Base-by-base conservation (phyloP, 2,888 invertebrate genomes). In the Ecliptopera silaceata region DNA sequence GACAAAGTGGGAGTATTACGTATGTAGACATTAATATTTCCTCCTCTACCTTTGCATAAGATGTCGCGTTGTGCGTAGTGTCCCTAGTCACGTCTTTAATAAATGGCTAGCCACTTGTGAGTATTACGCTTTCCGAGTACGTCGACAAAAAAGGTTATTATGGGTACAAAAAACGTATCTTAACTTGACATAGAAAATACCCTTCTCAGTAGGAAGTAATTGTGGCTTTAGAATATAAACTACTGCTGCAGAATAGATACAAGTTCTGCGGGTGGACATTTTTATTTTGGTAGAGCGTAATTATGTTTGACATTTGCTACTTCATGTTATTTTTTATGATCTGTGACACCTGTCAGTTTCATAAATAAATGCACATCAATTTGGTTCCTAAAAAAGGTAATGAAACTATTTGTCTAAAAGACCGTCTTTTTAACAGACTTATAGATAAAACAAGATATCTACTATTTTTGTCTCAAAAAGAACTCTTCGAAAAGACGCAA, bases 1-100 rank as follows among this genome's bases (percentile, higher is more conserved):
- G 81, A 82, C 68, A 77, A 69, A 82, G 75, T 72, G 77, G 65
- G 65, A 64, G 74, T 74, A 80, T 83, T 83, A 83, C 76, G 78
- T 71, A 79, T 78, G 78, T 79, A 70, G 72, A 70, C 75, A 79
- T 80, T 79, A 78, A 74, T 79, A 79, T 76, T 74, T 71, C 70
- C 61, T 49, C 61, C 64, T 59, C 63, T 68, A 62, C 70, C 70
- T 68, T 63, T 70, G 64, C 65, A 65, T 70, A 63, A 64, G 66
- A 64, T 55, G 64, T 61, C 45, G 39, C 49, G 52, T 26, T 65
- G 66, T 66, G 56, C 62, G 59, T 64, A 57, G 60, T 59, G 53
- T 59, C 42, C 57, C 55, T 42, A 61, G 66, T 66, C 65, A 66
- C 66, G 65, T 64, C 59, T 61, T 64, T 66, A 65, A 63, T 67